phyloP scores from a whole-genome alignment of 2,888 invertebrate species.

The Yponomeuta evonymella region DNA sequence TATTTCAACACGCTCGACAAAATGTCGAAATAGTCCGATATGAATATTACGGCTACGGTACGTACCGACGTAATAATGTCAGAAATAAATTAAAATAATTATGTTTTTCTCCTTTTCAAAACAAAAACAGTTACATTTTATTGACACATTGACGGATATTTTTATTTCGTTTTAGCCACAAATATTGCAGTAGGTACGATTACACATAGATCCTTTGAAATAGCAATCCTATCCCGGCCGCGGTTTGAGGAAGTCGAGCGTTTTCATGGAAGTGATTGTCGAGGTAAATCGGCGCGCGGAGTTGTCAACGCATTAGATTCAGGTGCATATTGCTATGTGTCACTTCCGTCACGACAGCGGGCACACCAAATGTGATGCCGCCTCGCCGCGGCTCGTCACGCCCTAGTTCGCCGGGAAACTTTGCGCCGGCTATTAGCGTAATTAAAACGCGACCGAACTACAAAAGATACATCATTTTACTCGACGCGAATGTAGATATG shows the following conservation, averaged over 20 bases:
- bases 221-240: neutral
- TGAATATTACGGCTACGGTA: neutral
- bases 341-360: slow-evolving; percentile 5
- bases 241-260: neutral
- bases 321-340: slow-evolving; percentile 9
- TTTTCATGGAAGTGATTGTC: neutral
- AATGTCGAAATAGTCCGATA: neutral
- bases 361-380: slow-evolving; percentile 43
- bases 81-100: neutral
- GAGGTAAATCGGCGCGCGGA: neutral
- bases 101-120: neutral
- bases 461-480: slow-evolving; percentile 49
- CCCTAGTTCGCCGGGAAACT: slow-evolving; percentile 62
- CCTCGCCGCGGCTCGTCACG: slow-evolving; percentile 53
- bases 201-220: neutral
- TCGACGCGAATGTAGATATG: neutral
- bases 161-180: neutral
- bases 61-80: neutral
- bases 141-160: neutral
- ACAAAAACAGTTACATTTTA: neutral
- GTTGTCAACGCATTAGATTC: slow-evolving; percentile 12
- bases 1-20: neutral
- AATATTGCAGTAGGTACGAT: neutral
- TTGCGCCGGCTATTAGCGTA: slow-evolving; percentile 67
- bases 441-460: slow-evolving; percentile 66